Conservation (phyloP, 1,140 invertebrate genomes). For the Drosophila chauvacae region DNA sequence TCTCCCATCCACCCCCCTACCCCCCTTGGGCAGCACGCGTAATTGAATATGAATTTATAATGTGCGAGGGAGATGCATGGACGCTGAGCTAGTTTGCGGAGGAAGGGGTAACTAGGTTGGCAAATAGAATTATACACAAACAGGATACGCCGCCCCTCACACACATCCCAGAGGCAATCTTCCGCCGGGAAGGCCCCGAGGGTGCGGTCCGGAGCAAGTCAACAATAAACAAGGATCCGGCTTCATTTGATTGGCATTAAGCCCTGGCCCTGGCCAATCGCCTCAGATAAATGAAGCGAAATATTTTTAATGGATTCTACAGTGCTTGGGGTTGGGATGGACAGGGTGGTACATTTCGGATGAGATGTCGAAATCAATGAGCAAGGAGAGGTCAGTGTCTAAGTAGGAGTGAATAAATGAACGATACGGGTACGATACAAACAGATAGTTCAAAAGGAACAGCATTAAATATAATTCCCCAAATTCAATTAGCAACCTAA, state of each 20-base stretch:
- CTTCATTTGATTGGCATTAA: slow-evolving; percentile 59
- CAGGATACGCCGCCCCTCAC: slow-evolving; percentile 22
- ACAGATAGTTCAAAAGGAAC: neutral
- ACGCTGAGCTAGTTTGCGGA: slow-evolving; percentile 27
- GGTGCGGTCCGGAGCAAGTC: slow-evolving; percentile 33
- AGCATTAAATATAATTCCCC: neutral
- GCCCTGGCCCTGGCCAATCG: slow-evolving; percentile 38
- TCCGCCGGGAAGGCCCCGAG: slow-evolving; percentile 20
- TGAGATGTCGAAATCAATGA: slow-evolving; percentile 28
- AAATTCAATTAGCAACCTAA: neutral
- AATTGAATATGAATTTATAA: slow-evolving; percentile 83
- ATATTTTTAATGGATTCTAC: slow-evolving; percentile 52
- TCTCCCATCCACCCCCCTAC: no score
- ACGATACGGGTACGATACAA: neutral
- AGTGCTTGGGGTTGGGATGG: neutral
- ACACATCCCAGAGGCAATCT: slow-evolving; percentile 42
- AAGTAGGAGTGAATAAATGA: neutral
- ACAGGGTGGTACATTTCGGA: neutral
- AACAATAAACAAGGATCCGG: slow-evolving; percentile 49
- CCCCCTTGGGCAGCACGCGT: slow-evolving; percentile 43
- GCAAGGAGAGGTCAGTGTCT: neutral
- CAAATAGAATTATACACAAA: slow-evolving; percentile 44
- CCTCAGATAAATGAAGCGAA: slow-evolving; percentile 55
- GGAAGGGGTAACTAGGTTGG: slow-evolving; percentile 34
- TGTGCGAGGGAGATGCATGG: slow-evolving; percentile 41